Evolutionary conservation across 2,888 invertebrate species (phyloP).

Genomic region (Dioctria linearis): DNA sequence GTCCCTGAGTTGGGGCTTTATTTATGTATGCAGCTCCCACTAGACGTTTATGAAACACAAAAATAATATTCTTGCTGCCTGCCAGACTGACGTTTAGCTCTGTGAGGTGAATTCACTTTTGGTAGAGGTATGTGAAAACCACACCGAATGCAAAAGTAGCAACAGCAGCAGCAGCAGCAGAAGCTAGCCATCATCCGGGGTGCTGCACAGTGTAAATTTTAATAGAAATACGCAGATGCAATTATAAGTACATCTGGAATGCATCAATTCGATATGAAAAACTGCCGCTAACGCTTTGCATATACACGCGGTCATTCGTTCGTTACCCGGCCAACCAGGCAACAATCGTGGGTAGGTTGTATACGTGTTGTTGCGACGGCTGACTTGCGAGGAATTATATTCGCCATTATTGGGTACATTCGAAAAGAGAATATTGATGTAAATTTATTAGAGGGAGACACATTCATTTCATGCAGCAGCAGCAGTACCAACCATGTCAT

Average conservation of each 20-base stretch:
- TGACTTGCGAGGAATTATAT: not conserved
- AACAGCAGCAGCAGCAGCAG: not conserved
- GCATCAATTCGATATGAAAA: constrained; percentile 41
- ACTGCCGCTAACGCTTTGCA: not conserved
- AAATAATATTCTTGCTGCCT: constrained; percentile 14
- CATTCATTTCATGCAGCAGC: no score
- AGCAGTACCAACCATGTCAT: no score
- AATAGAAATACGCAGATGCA: constrained; percentile 47
- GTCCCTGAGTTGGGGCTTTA: constrained; percentile 13
- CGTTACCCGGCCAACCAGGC: not conserved
- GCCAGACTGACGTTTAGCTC: not conserved
- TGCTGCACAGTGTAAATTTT: constrained; percentile 38
- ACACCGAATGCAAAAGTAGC: not conserved
- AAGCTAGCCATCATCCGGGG: not conserved
- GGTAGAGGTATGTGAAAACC: no score
- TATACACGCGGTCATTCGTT: not conserved
- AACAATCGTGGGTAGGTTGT: not conserved
- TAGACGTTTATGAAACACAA: constrained; percentile 3
- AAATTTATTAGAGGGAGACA: not conserved
- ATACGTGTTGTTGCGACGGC: not conserved
- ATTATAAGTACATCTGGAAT: constrained; percentile 45
- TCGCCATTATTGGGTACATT: constrained; percentile 5
- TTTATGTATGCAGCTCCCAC: not conserved
- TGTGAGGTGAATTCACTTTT: no score
- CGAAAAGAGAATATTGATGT: not conserved